Conservation (phyloP, 1,140 invertebrate species). For the Mizuhopecten yessoensis region DNA sequence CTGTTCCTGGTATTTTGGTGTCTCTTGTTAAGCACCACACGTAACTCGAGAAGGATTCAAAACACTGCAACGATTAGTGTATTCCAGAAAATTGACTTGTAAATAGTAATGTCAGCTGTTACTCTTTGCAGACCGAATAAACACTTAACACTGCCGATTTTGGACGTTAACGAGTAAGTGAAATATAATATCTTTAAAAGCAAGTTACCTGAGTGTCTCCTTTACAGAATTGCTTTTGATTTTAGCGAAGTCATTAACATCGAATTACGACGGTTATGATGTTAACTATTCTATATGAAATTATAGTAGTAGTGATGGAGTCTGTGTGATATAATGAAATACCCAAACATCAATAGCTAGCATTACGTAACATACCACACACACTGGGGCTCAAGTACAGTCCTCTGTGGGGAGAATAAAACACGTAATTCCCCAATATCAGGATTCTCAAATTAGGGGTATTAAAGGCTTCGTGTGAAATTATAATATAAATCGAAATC, state of each 20-base stretch:
- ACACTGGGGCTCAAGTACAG: neutral
- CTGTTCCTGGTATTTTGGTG: too few relatives aligned
- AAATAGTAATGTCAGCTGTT: too few relatives aligned
- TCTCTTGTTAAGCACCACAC: too few relatives aligned
- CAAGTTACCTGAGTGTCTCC: too few relatives aligned
- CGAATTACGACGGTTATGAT: neutral
- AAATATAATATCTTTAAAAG: too few relatives aligned
- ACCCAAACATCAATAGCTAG: neutral
- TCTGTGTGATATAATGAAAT: neutral
- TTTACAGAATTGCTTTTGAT: neutral
- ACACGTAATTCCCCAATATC: neutral
- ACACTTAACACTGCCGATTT: too few relatives aligned
- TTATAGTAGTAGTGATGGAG: neutral
- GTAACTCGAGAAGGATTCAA: too few relatives aligned
- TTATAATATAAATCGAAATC: neutral
- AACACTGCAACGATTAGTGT: too few relatives aligned
- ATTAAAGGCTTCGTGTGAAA: neutral
- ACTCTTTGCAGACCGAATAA: too few relatives aligned
- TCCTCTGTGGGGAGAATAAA: neutral
- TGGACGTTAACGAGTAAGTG: too few relatives aligned
- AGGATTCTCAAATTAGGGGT: too few relatives aligned
- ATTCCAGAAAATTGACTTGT: too few relatives aligned
- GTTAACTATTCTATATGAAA: neutral
- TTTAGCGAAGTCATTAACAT: neutral
- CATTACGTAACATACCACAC: neutral